Evolutionary conservation across 2,888 invertebrate genomes (phyloP).

Genomic region (Serripes groenlandicus): DNA sequence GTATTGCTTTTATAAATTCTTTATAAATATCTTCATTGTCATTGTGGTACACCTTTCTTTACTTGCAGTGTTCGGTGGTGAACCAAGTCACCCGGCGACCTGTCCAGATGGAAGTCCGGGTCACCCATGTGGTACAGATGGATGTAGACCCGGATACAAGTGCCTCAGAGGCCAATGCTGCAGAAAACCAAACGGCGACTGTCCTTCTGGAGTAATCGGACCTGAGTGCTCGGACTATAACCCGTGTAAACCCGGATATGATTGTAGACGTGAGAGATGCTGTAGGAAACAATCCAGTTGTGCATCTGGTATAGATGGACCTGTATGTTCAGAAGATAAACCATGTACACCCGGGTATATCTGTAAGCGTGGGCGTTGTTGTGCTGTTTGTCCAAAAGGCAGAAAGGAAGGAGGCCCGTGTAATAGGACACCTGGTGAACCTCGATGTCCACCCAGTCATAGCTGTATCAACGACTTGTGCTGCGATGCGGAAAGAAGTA

Average conservation of each 20-base stretch:
- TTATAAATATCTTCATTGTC: too few relatives aligned
- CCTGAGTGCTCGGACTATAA: not conserved
- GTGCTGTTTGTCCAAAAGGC: slow-evolving; percentile 23
- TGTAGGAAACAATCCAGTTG: not conserved
- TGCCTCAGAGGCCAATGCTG: too few relatives aligned
- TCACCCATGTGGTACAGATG: too few relatives aligned
- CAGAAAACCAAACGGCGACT: too few relatives aligned
- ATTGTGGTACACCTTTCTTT: too few relatives aligned
- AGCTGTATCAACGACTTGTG: slow-evolving; percentile 25
- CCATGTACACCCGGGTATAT: slow-evolving; percentile 20
- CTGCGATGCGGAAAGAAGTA: too few relatives aligned
- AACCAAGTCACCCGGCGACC: too few relatives aligned
- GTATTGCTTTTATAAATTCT: too few relatives aligned
- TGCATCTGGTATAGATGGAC: slow-evolving; percentile 1
- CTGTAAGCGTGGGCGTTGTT: slow-evolving; percentile 13
- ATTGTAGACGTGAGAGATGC: not conserved
- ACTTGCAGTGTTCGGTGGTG: too few relatives aligned
- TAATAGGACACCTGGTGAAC: slow-evolving; percentile 3
- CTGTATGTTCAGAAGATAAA: not conserved
- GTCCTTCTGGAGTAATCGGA: not conserved
- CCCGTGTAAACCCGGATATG: not conserved
- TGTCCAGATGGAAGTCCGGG: too few relatives aligned
- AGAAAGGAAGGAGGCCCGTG: not conserved
- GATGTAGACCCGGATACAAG: too few relatives aligned
- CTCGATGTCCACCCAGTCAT: slow-evolving; percentile 17